Conservation (phyloP, 2,888 invertebrate species). For the Alsophila aescularia region DNA sequence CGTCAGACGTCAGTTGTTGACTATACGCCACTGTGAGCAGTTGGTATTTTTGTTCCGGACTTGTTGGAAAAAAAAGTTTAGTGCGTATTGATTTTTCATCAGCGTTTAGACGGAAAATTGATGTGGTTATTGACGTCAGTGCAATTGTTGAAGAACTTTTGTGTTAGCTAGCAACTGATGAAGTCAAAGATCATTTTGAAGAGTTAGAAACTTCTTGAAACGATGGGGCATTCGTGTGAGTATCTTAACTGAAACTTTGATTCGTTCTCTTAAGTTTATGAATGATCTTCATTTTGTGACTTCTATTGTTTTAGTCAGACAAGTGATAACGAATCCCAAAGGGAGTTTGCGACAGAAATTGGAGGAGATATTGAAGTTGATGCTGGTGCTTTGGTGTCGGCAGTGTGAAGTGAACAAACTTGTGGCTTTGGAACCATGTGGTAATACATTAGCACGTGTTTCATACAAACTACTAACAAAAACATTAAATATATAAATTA, state of each 20-base stretch:
- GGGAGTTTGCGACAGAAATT: conserved; percentile 84
- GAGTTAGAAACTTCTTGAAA: conserved; percentile 32
- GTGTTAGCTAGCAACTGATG: conserved; percentile 43
- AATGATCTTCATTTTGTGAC: conserved; percentile 27
- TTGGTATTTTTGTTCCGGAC: conserved; percentile 64
- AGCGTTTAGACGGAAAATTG: conserved; percentile 43
- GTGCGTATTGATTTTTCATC: conserved; percentile 69
- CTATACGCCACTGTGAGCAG: conserved; percentile 71
- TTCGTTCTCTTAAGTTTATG: conserved; percentile 7
- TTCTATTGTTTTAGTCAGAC: conserved; percentile 68
- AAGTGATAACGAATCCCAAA: conserved; percentile 63
- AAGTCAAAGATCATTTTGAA: conserved; percentile 50
- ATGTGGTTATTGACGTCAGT: conserved; percentile 56
- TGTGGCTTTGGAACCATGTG: conserved; percentile 85
- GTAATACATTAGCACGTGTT: conserved; percentile 62
- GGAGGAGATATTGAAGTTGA: conserved; percentile 91
- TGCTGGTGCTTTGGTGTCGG: conserved; percentile 93
- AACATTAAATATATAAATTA: no score
- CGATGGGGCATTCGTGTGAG: conserved; percentile 73
- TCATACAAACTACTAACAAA: not conserved
- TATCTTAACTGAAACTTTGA: conserved; percentile 8
- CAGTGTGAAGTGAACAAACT: conserved; percentile 88
- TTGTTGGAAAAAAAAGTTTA: conserved; percentile 49
- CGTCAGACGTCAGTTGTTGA: conserved; percentile 76
- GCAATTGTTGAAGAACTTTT: conserved; percentile 45